Evolutionary conservation across 2,113 vertebrate genomes (phyloP), one percentile per base, ranked within the genome.

Genomic region (Apodemus sylvaticus): DNA sequence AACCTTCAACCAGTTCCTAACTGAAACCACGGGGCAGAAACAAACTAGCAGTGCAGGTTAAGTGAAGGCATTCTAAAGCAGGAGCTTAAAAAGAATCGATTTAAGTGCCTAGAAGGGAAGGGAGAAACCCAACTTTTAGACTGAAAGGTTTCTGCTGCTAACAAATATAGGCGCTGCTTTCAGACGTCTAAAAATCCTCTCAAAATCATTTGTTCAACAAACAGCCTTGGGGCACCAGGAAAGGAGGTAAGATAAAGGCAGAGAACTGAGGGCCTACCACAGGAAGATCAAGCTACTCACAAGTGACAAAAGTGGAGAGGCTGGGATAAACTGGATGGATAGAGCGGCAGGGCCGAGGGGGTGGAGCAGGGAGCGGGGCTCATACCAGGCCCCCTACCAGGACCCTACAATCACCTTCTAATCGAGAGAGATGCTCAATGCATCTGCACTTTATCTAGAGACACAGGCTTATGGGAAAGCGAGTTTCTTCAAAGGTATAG

Each of bases 11-110:
- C 74, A 58, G 58, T 62, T 86, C 91, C 71, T 78, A 92, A 94
- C 8, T 71, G 53, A 95, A 96, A 81, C 20, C 11, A 83, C 58
- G 62, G 86, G 51, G 68, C 36, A 90, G 45, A 73, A 86, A 58
- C 90, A 86, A 90, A 85, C 74, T 89, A 76, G 86, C 31, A 86
- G 3, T 20, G 10, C 60, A 95, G 73, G 91, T 48, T 48, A 95
- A 93, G 90, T 62, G 70, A 73, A 77, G 51, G 53, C 90, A 83
- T 7, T 89, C 11, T 51, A 91, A 91, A 24, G 5, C 9, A 3
- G 0, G 34, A 85, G 74, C 77, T 93, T 88, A 51, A 66, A 71
- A 66, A 94, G 66, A 91, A 71, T 26, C 66, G 29, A 39, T 34
- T 31, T 45, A 31, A 29, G 78, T n/a, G 78, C 39, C 71, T 89